Base-by-base conservation (phyloP, 2,888 invertebrate genomes). In the Lepas anatifera region DNA sequence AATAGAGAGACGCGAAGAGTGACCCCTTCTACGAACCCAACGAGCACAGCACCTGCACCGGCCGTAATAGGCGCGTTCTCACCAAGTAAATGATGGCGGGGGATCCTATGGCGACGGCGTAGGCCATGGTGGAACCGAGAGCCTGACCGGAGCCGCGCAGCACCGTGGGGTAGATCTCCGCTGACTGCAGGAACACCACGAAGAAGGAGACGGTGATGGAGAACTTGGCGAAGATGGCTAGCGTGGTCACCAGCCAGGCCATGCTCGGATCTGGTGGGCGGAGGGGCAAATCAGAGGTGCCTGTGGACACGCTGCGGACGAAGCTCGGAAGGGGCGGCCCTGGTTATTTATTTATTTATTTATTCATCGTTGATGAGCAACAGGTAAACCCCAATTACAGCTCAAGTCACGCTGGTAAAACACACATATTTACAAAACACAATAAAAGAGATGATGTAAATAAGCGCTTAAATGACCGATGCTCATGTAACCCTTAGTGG, bases 111-210 rank as follows among this genome's bases (percentile, higher is more conserved):
- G 84, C 83, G 66, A 85, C 79, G 32, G 80, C 80, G 76, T 84
- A 85, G 11, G 84, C 83, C 64, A 84, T 76, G 46, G 86, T 82
- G 69, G 83, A 82, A 41, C 86, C 85, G 70, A 87, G 76, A 0
- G 87, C 84, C 74, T 85, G 83, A 68, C 87, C 87, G 11, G 86
- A 84, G 76, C 87, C 86, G 32, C 88, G 80, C 43, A 87, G 79
- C 74, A 85, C 85, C 0, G 87, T 87, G 22, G 87, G 87, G 77
- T 86, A 87, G 29, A 86, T 81, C 78, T 88, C 87, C 77, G 87
- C 83, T 70, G 85, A 84, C 73, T 87, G 84, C 69, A 87, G 79
- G 75, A 83, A 84, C 37, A 84, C 83, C 27, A 84, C 81, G 75
- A 85, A 85, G 77, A 84, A 86, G 10, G 84, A 81, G 35, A 85